A percentile compares a stretch with the other conserved stretches of the same genome.
These are phyloP conservation scores for Watsonalla binaria DNA, from an alignment of 2,888 invertebrate species.

Conservation along the genomic window DNA sequence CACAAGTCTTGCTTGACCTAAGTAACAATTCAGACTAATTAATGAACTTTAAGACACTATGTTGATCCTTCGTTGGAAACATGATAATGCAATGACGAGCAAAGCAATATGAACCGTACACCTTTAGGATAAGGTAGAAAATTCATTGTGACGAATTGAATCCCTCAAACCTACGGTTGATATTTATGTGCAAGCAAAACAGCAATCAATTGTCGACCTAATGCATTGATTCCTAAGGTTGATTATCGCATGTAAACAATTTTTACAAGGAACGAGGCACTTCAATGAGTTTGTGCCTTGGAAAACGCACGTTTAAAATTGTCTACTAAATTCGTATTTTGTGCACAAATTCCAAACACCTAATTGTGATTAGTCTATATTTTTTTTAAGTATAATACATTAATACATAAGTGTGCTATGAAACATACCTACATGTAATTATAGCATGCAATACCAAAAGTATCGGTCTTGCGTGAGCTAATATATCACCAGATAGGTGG, in stretches of 20 bases:
- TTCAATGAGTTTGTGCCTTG: no score
- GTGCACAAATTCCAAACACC: constrained; percentile 49
- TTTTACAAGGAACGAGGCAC: neutral
- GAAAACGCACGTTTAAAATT: constrained; percentile 63
- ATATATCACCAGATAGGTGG: no score
- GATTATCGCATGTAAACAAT: no score
- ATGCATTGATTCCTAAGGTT: no score
- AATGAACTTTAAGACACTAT: constrained; percentile 26
- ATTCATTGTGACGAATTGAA: neutral
- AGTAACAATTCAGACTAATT: constrained; percentile 18
- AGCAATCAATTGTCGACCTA: neutral
- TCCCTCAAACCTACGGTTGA: no score
- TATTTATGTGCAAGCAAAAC: no score
- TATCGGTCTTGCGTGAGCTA: no score
- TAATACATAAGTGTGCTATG: no score
- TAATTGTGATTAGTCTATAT: constrained; percentile 22
- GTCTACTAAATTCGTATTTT: constrained; percentile 66
- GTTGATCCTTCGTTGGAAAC: constrained; percentile 20
- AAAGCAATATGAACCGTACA: neutral
- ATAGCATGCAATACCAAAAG: no score
- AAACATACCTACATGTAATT: no score
- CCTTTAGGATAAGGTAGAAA: neutral
- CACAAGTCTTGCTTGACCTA: constrained; percentile 27
- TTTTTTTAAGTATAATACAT: neutral
- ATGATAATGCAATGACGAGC: constrained; percentile 17